Evolutionary conservation across 1,140 invertebrate genomes (phyloP).

Genomic region (Octopus sinensis): DNA sequence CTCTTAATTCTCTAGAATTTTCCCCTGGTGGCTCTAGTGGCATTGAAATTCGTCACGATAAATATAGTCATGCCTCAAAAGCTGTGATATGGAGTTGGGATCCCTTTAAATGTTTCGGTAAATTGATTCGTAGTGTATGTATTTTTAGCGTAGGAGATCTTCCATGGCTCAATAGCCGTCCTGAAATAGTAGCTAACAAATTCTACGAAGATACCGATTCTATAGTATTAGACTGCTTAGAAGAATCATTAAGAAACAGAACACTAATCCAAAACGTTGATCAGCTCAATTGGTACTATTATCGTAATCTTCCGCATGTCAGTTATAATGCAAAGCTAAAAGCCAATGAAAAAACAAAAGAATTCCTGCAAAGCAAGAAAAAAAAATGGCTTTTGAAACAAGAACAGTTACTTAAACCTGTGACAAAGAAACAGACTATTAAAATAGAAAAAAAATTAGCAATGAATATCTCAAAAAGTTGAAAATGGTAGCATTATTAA

Average conservation of each 20-base stretch:
- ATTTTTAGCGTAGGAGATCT: conserved; percentile 45
- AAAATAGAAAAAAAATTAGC: no score
- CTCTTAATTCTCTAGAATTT: conserved; percentile 33
- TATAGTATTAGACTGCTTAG: conserved; percentile 45
- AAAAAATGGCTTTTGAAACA: conserved; percentile 20
- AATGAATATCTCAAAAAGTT: no score
- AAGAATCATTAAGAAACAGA: conserved; percentile 34
- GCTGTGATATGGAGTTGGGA: conserved; percentile 30
- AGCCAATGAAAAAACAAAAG: neutral
- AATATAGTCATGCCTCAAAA: conserved; percentile 24
- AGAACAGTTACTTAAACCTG: neutral
- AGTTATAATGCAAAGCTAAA: conserved; percentile 17
- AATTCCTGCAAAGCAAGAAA: conserved; percentile 15
- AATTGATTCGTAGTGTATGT: conserved; percentile 37
- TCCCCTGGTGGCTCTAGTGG: conserved; percentile 34
- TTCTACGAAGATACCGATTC: conserved; percentile 44
- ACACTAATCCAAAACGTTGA: conserved; percentile 17
- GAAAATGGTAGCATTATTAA: no score
- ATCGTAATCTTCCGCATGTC: conserved; percentile 30
- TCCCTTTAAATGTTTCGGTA: conserved; percentile 27
- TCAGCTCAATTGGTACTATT: conserved; percentile 29
- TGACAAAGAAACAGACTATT: neutral
- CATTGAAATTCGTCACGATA: conserved; percentile 26
- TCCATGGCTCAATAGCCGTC: conserved; percentile 34
- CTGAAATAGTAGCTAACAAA: conserved; percentile 51